phyloP scores from a whole-genome alignment of 2,113 vertebrate genomes.

The Hemicordylus capensis region DNA sequence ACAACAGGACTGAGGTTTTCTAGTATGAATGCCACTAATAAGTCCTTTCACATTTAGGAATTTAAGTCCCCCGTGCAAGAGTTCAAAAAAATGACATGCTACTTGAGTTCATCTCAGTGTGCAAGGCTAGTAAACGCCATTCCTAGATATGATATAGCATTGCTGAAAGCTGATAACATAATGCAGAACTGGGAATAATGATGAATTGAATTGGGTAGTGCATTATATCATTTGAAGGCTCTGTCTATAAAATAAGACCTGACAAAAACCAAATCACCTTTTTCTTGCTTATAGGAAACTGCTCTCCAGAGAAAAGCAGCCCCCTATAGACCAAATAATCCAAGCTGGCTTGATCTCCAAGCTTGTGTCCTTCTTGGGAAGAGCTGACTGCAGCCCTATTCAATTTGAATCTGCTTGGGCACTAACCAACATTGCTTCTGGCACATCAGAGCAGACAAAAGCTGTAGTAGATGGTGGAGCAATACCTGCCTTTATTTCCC shows the following conservation, averaged over 20 bases:
- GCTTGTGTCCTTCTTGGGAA: constrained; percentile 85
- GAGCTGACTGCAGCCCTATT: constrained; percentile 85
- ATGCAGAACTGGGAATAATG: not conserved
- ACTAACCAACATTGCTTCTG: constrained; percentile 93
- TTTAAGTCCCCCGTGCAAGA: not conserved
- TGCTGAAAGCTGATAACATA: not conserved
- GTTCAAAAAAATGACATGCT: not conserved
- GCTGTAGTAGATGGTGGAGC: constrained; percentile 90
- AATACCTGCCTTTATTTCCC: constrained; percentile 86
- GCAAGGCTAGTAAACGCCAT: not conserved
- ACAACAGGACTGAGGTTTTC: not conserved
- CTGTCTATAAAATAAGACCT: not conserved
- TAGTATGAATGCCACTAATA: not conserved
- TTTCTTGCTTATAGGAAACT: constrained; percentile 82
- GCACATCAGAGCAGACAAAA: constrained; percentile 88
- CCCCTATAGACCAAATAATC: constrained; percentile 89
- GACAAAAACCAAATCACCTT: constrained; percentile 27
- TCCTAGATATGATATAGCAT: not conserved
- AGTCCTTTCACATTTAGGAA: not conserved
- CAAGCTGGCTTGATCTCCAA: constrained; percentile 85
- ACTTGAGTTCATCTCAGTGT: constrained; percentile 17
- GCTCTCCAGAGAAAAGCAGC: constrained; percentile 93
- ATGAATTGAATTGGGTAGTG: not conserved
- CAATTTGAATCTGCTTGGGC: constrained; percentile 96
- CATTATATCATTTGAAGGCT: not conserved